Evolutionary conservation across 2,113 vertebrate genomes (phyloP), one percentile per base, ranked within the genome.

Genomic region (Grammomys dolichurus): DNA sequence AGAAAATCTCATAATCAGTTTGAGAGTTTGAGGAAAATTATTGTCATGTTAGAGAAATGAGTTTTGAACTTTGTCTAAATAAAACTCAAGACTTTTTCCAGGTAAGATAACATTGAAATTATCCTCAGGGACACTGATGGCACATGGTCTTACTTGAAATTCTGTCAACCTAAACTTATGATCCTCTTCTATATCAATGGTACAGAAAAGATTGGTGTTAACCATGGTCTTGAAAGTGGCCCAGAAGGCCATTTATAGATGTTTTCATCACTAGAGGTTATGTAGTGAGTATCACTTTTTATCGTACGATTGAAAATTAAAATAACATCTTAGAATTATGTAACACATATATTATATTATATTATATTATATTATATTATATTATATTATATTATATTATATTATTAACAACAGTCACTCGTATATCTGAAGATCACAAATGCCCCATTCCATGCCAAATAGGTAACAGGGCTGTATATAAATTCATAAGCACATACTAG

Each of bases 121-220:
- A 46, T 11, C n/a, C 60, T 80, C 80, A 43, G 7, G 19, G 33
- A 86, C 7, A 60, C 22, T 88, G 51, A 90, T 16, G 63, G 76
- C 43, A 81, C 91, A 51, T 63, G 6, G 6, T 90, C 36, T 90
- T 90, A 75, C 43, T 51, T 96, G 40, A 82, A 85, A 81, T 92
- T 78, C 48, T 86, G 31, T 78, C 82, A 77, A 36, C 14, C 13
- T 80, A 85, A 93, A 72, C 36, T 69, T 84, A 10, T 51, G 26
- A 22, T 1, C 3, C 22, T 85, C 72, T 22, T 46, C 1, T 69
- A 46, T 1, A 72, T 65, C 72, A 87, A 12, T 48, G 4, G 40
- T 31, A 60, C 80, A 31, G 6, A 40, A 12, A 65, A 63, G 28
- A 76, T 51, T 31, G 67, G 14, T 31, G 24, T 14, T 46, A 14